These are phyloP conservation scores for Piscicola geometra DNA, from an alignment of 2,888 invertebrate species.

Conservation along the genomic window DNA sequence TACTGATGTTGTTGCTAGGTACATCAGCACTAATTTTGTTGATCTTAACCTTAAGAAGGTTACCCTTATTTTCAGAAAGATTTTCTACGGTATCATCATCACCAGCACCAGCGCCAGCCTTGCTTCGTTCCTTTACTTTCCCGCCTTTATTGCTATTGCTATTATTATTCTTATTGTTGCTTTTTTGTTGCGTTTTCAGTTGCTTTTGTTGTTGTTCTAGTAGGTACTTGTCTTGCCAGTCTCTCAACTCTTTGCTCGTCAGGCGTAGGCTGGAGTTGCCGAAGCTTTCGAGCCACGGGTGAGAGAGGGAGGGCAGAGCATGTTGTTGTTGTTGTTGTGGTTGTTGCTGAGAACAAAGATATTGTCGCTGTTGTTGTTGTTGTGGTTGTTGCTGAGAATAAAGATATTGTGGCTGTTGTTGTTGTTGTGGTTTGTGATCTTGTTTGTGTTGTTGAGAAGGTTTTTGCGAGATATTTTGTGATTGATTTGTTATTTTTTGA, in stretches of 20 bases:
- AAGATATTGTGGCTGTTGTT: no score
- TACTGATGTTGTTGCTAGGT: no score
- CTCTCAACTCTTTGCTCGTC: constrained; percentile 24
- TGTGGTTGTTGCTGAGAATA: no score
- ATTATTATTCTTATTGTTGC: no score
- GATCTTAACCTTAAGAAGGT: no score
- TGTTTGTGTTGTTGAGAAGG: background rate
- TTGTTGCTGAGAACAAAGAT: no score
- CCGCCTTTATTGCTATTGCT: no score
- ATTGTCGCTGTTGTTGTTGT: background rate
- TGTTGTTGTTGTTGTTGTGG: background rate
- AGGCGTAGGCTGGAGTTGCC: constrained; percentile 20
- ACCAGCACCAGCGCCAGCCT: no score
- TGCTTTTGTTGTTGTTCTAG: constrained; percentile 23
- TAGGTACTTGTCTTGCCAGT: constrained; percentile 25
- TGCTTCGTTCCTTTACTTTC: no score
- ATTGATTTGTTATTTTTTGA: no score
- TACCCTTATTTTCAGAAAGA: background rate
- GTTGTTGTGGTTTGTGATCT: background rate
- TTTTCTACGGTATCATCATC: background rate
- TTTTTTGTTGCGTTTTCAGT: background rate
- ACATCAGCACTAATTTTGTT: no score
- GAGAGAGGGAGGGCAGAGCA: background rate
- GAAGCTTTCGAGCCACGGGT: constrained; percentile 13
- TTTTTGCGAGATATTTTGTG: no score